Percentiles rank a stretch among this genome's conserved stretches.
Conservation (phyloP, 2,113 vertebrate genomes). For the Arvicanthis niloticus region DNA sequence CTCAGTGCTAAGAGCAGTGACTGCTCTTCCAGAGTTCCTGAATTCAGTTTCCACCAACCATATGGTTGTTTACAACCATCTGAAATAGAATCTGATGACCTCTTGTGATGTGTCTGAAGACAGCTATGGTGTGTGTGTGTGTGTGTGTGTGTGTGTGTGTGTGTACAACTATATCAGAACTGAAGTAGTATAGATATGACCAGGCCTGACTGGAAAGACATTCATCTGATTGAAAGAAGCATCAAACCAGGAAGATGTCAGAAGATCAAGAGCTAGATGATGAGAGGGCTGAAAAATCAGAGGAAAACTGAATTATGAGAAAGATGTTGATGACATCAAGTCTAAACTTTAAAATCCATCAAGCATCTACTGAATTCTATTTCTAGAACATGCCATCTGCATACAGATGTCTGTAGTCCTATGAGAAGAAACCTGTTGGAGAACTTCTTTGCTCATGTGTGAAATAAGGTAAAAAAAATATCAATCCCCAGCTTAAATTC, state of each 20-base stretch:
- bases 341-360: neutral
- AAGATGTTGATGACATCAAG: neutral
- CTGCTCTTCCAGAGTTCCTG: too few relatives aligned
- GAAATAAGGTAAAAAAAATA: neutral
- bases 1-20: too few relatives aligned
- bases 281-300: neutral
- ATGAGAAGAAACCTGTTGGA: neutral
- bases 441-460: neutral
- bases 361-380: neutral
- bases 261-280: neutral
- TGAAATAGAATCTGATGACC: too few relatives aligned
- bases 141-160: too few relatives aligned
- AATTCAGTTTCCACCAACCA: too few relatives aligned
- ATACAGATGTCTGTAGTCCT: neutral
- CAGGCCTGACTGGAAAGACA: neutral
- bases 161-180: too few relatives aligned
- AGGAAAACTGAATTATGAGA: neutral
- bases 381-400: neutral
- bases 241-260: neutral
- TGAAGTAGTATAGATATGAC: neutral
- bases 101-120: too few relatives aligned
- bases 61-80: too few relatives aligned
- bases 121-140: too few relatives aligned
- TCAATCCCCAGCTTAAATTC: neutral
- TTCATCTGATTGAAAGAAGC: neutral